phyloP scores from a whole-genome alignment of 2,888 invertebrate species.

The Lamellibrachia satsuma region DNA sequence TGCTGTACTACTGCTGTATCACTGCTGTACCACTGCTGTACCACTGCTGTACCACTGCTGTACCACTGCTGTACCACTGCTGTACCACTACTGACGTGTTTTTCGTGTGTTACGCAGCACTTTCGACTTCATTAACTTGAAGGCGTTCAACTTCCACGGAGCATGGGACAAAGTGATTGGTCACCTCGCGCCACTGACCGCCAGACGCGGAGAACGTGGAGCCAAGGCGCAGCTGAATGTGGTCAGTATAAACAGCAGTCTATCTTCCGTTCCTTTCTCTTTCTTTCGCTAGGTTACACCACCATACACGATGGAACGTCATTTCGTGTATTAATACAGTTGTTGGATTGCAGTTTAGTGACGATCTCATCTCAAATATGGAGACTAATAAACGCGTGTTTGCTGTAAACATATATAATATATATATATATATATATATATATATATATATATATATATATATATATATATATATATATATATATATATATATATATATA shows the following conservation, averaged over 20 bases:
- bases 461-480: conserved; percentile 19
- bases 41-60: no score
- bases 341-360: not conserved
- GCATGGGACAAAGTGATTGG: conserved; percentile 17
- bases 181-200: not conserved
- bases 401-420: not conserved
- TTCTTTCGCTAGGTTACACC: not conserved
- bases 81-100: not conserved
- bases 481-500: not conserved
- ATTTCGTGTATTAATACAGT: not conserved
- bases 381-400: not conserved
- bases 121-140: conserved; percentile 3
- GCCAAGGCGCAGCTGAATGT: conserved; percentile 20
- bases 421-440: conserved; percentile 19
- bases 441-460: not conserved
- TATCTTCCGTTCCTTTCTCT: not conserved
- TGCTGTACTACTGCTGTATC: no score
- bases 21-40: not conserved
- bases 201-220: not conserved
- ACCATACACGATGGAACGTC: not conserved
- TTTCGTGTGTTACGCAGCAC: not conserved
- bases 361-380: not conserved
- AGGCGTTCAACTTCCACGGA: conserved; percentile 24
- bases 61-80: not conserved
- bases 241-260: not conserved